A percentile compares a stretch with the other conserved stretches of the same genome.
phyloP scores from a whole-genome alignment of 64 coral and sea anemone species.

The Dendronephthya gigantea region DNA sequence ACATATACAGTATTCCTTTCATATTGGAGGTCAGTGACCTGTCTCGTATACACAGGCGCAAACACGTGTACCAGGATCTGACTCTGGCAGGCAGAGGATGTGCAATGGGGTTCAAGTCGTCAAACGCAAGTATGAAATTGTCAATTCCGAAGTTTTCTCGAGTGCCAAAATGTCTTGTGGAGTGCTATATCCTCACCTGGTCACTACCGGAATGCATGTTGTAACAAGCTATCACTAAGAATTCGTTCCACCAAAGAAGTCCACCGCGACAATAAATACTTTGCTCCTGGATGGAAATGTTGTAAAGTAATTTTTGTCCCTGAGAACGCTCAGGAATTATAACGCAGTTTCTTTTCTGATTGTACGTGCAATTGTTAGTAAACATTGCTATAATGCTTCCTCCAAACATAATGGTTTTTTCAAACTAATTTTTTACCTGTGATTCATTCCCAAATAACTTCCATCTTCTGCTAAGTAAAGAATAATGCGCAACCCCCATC shows the following conservation, averaged over 20 bases:
- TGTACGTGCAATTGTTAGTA: too few relatives aligned
- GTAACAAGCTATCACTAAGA: conserved; percentile 81
- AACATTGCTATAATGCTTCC: too few relatives aligned
- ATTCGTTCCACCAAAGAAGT: conserved; percentile 87
- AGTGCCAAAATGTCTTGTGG: neutral
- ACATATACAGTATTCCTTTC: too few relatives aligned
- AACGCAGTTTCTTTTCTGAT: too few relatives aligned
- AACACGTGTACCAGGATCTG: too few relatives aligned
- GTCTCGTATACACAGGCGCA: too few relatives aligned
- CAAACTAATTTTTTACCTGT: conserved; percentile 45
- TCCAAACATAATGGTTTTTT: neutral
- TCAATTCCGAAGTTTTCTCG: too few relatives aligned
- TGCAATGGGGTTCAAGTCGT: too few relatives aligned
- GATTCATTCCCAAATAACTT: conserved; percentile 96
- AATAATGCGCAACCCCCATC: conserved; percentile 85
- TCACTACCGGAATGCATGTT: conserved; percentile 53
- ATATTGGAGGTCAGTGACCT: too few relatives aligned
- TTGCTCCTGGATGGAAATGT: conserved; percentile 63
- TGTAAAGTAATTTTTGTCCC: too few relatives aligned
- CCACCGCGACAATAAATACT: conserved; percentile 82
- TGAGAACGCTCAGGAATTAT: neutral
- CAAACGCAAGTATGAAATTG: too few relatives aligned
- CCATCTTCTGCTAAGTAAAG: conserved; percentile 78
- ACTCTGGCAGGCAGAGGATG: too few relatives aligned
- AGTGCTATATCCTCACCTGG: conserved; percentile 34